Evolutionary conservation across 2,797 vertebrate genomes (phyloP).

Genomic region (Molossus molossus): DNA sequence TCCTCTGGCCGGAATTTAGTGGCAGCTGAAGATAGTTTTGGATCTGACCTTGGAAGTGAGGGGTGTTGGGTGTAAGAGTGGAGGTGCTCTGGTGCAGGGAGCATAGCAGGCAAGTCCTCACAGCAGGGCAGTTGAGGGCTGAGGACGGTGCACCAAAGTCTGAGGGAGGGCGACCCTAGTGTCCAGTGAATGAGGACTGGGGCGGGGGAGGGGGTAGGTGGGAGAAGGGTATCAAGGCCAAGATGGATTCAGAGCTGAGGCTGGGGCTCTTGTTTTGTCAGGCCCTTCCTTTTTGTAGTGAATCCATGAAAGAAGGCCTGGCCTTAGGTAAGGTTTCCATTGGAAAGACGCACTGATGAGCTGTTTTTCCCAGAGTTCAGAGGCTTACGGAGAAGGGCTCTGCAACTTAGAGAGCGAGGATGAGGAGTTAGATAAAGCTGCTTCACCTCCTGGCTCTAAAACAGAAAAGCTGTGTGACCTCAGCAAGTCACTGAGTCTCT

Average conservation of each 20-base stretch:
- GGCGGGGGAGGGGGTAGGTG: background rate
- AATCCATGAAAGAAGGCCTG: background rate
- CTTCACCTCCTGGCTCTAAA: background rate
- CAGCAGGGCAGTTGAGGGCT: background rate
- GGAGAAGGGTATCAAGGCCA: background rate
- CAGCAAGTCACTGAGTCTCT: conserved; percentile 6
- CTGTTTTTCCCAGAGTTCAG: background rate
- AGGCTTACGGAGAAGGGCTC: background rate
- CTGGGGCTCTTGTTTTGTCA: conserved; percentile 9
- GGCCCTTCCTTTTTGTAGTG: background rate
- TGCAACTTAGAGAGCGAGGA: background rate
- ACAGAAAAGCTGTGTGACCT: background rate
- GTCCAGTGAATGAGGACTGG: background rate
- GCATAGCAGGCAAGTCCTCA: background rate
- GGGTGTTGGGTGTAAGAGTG: background rate
- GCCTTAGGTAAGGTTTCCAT: conserved; percentile 6
- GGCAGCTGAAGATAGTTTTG: background rate
- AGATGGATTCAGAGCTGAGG: background rate
- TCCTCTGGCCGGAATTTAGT: background rate
- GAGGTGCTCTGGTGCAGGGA: background rate
- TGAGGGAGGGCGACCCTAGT: background rate
- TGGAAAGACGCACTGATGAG: background rate
- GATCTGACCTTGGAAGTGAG: background rate
- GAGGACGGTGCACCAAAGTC: background rate
- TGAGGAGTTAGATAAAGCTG: background rate